Evolutionary conservation across 1,140 invertebrate species (phyloP).

Genomic region (Oedothorax gibbosus): DNA sequence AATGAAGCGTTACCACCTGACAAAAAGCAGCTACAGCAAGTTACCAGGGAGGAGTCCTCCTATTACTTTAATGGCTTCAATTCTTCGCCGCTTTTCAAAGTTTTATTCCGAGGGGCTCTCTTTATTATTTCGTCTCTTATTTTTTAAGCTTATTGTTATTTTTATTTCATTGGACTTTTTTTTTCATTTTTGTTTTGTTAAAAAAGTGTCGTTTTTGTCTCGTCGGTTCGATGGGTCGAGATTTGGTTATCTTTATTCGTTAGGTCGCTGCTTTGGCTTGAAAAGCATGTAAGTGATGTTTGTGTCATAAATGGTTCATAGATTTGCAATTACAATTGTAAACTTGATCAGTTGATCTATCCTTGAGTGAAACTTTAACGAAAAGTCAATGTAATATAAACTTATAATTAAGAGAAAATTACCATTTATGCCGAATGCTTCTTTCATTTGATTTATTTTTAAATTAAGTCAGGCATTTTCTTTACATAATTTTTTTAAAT

Average conservation of each 20-base stretch:
- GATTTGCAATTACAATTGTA: no score
- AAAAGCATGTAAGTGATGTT: no score
- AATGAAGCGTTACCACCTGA: slow-evolving; percentile 46
- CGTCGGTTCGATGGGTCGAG: slow-evolving; percentile 6
- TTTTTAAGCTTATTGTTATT: slow-evolving; percentile 23
- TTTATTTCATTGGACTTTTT: neutral
- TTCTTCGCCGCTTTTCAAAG: slow-evolving; percentile 27
- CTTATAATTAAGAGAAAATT: no score
- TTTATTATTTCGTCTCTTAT: neutral
- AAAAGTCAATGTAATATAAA: no score
- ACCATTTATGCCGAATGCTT: no score
- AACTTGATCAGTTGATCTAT: no score
- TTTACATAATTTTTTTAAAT: no score
- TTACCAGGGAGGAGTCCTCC: slow-evolving; percentile 20
- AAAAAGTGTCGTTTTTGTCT: slow-evolving; percentile 35
- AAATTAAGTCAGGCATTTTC: no score
- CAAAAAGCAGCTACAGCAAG: slow-evolving; percentile 33
- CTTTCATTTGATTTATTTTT: no score
- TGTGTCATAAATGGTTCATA: no score
- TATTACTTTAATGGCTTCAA: slow-evolving; percentile 48
- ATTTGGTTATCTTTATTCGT: slow-evolving; percentile 32
- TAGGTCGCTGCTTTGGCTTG: neutral
- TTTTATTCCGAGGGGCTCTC: neutral
- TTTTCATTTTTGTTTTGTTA: slow-evolving; percentile 10
- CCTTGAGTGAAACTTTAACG: no score